Evolutionary conservation across 2,113 vertebrate genomes (phyloP).

Genomic region (Tursiops truncatus): DNA sequence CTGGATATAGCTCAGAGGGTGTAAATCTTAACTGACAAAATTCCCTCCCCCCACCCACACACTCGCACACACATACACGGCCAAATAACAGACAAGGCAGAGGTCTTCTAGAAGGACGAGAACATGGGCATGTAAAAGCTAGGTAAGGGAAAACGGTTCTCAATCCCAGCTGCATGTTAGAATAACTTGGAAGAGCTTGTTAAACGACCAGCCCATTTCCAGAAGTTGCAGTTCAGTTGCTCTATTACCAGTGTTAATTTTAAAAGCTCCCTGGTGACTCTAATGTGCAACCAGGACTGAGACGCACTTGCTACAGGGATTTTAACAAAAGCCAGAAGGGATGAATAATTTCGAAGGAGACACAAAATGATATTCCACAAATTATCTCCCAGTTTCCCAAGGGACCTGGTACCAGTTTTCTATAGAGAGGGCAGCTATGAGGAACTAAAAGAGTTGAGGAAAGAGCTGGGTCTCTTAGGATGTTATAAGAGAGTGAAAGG

Average conservation of each 20-base stretch:
- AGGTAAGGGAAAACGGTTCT: background rate
- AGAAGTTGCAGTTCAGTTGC: background rate
- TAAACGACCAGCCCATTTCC: background rate
- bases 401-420: background rate
- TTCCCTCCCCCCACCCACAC: background rate
- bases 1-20: background rate
- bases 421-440: background rate
- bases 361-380: background rate
- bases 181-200: background rate
- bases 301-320: background rate
- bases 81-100: background rate
- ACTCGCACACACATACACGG: accelerated
- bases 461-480: background rate
- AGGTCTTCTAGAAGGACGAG: background rate
- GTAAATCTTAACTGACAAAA: background rate
- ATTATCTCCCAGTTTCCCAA: background rate
- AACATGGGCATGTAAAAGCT: background rate
- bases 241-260: background rate
- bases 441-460: background rate
- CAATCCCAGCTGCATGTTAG: background rate
- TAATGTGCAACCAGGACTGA: background rate
- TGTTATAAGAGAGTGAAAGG: background rate
- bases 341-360: background rate
- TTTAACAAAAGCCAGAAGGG: background rate
- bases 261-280: background rate